Evolutionary conservation across 2,888 invertebrate genomes (phyloP).

Genomic region (Andricus curvator): DNA sequence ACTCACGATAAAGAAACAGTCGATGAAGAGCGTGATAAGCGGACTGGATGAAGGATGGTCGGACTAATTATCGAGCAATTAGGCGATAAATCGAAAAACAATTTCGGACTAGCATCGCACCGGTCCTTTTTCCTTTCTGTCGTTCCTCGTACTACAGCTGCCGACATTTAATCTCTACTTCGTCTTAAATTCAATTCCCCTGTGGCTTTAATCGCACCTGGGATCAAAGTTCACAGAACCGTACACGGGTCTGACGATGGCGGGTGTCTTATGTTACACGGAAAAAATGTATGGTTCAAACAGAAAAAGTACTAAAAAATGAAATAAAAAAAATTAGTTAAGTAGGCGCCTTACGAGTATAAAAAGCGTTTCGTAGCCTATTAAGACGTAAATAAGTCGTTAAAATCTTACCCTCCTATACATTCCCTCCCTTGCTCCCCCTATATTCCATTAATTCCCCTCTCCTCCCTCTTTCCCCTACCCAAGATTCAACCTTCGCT

Average conservation of each 20-base stretch:
- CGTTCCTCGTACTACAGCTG: conserved; percentile 53
- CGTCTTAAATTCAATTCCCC: conserved; percentile 50
- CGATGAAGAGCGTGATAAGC: conserved; percentile 1
- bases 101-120: conserved; percentile 52
- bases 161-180: conserved; percentile 41
- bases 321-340: too few species aligned
- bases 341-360: too few species aligned
- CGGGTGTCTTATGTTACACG: background rate
- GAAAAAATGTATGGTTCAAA: too few species aligned
- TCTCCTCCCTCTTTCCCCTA: too few species aligned
- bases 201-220: conserved; percentile 49
- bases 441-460: too few species aligned
- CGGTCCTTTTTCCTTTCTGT: conserved; percentile 42
- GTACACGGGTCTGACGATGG: background rate
- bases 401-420: too few species aligned
- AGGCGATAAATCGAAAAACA: conserved; percentile 53
- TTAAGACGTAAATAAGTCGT: too few species aligned
- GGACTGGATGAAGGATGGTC: conserved; percentile 39
- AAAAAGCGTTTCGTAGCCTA: too few species aligned
- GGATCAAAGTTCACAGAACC: conserved; percentile 37
- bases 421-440: too few species aligned
- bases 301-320: too few species aligned
- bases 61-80: conserved; percentile 49
- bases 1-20: conserved; percentile 3
- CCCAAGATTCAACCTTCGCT: too few species aligned